phyloP scores from a whole-genome alignment of 1,140 invertebrate species.

The Drosophila quadrilineata region DNA sequence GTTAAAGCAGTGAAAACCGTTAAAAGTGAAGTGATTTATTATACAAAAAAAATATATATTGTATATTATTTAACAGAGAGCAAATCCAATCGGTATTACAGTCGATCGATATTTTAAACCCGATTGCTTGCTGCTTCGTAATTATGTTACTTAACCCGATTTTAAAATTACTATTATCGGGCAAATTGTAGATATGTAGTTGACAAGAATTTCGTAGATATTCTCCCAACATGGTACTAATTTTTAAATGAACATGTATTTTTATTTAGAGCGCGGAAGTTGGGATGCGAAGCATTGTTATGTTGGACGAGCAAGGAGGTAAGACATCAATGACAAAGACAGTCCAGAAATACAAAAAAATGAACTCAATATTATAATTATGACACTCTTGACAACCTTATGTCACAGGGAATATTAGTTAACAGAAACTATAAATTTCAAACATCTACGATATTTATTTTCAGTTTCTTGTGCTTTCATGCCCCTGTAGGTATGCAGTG shows the following conservation, averaged over 20 bases:
- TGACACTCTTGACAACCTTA: no score
- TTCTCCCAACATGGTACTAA: conserved; percentile 40
- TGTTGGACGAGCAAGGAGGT: conserved; percentile 97
- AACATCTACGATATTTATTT: no score
- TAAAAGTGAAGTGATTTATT: no score
- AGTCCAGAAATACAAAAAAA: conserved; percentile 3
- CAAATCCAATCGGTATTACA: neutral
- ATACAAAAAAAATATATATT: no score
- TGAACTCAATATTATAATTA: neutral
- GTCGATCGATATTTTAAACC: neutral
- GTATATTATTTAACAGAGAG: no score
- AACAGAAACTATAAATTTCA: no score
- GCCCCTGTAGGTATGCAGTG: no score
- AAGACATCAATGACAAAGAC: conserved; percentile 82
- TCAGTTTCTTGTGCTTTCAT: no score
- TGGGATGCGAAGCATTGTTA: conserved; percentile 96
- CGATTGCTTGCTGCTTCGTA: neutral
- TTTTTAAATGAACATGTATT: conserved; percentile 65
- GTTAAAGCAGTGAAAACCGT: no score
- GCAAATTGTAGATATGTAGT: neutral
- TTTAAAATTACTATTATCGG: neutral
- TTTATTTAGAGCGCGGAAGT: conserved; percentile 92
- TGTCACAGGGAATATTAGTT: no score
- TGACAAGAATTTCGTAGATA: conserved; percentile 7
- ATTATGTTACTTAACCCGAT: neutral